Evolutionary conservation across 1,140 invertebrate species (phyloP).

Genomic region (Coelopa frigida): DNA sequence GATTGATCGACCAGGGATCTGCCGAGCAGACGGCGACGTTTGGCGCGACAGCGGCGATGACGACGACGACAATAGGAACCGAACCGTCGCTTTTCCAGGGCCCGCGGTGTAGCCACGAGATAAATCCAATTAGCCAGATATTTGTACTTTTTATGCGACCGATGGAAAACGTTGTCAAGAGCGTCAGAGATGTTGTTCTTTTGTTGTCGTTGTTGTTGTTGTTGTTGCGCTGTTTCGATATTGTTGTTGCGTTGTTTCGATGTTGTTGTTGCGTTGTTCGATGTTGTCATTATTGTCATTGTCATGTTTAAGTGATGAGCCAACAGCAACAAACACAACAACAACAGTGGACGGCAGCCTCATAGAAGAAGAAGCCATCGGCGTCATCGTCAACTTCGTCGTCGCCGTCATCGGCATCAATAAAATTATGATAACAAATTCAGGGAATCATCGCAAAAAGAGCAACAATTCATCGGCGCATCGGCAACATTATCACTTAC

Average conservation of each 20-base stretch:
- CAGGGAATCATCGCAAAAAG: constrained; percentile 1
- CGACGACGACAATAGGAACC: too few relatives aligned
- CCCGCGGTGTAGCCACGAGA: constrained; percentile 36
- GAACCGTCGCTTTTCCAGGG: too few relatives aligned
- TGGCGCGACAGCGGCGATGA: too few relatives aligned
- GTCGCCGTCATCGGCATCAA: constrained; percentile 30
- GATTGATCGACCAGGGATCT: too few relatives aligned
- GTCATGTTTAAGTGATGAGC: background rate
- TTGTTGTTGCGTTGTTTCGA: background rate
- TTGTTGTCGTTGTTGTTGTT: background rate
- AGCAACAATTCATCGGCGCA: constrained; percentile 3
- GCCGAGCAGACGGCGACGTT: too few relatives aligned
- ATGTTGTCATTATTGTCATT: constrained; percentile 1
- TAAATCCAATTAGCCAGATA: constrained; percentile 46
- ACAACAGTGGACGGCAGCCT: constrained; percentile 2
- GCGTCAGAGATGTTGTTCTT: too few relatives aligned
- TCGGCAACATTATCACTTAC: constrained; percentile 51
- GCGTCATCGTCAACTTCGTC: constrained; percentile 19
- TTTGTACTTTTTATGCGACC: constrained; percentile 45
- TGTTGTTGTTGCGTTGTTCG: background rate
- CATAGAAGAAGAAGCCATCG: constrained; percentile 2
- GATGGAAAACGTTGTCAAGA: too few relatives aligned
- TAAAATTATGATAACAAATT: constrained; percentile 44
- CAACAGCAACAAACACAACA: constrained; percentile 2
- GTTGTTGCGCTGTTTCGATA: constrained; percentile 4